Base-by-base conservation (phyloP, 2,888 invertebrate genomes). In the Mechanitis mazaeus region DNA sequence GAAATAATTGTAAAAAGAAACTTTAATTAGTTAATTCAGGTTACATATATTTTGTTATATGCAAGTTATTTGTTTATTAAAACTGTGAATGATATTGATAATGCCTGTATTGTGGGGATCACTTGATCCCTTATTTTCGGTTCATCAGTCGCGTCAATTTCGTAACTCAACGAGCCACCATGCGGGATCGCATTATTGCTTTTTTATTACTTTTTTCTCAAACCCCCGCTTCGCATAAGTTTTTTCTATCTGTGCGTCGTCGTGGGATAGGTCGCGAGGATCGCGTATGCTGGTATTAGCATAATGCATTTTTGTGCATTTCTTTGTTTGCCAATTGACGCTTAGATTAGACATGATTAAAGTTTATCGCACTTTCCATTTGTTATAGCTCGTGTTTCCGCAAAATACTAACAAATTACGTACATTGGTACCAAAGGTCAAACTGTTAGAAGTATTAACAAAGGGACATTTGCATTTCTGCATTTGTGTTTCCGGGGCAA, bases 141-240 rank as follows among this genome's bases (percentile, higher is more conserved):
- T 84, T 87, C 79, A 89, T 89, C 86, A 83, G 84, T 73, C 82
- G 75, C 84, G 81, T 90, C 87, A 88, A 87, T 88, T 85, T 84
- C 77, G 73, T 69, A 76, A 75, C 81, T 83, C 82, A 89, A 87
- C 89, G 76, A 88, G 85, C 85, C 79, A 81, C 76, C 87, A 90
- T 90, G 90, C 90, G 90, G 90, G 90, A 87, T 87, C 78, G 79
- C 82, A 80, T 89, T 90, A 89, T 90, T 88, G 87, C 88, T 90
- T 90, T 90, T 90, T 90, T 90, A 90, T 90, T 90, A 83, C 83
- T 79, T 78, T 84, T 85, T 83, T 83, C 81, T 79, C 75, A 76
- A 81, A 81, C 83, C 83, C 85, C 79, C 77, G 82, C 79, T 79
- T 77, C 72, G 77, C 72, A 80, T 77, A 83, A 81, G 85, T 89